phyloP scores from a whole-genome alignment of 2,113 vertebrate genomes.

The Tamias sibiricus region DNA sequence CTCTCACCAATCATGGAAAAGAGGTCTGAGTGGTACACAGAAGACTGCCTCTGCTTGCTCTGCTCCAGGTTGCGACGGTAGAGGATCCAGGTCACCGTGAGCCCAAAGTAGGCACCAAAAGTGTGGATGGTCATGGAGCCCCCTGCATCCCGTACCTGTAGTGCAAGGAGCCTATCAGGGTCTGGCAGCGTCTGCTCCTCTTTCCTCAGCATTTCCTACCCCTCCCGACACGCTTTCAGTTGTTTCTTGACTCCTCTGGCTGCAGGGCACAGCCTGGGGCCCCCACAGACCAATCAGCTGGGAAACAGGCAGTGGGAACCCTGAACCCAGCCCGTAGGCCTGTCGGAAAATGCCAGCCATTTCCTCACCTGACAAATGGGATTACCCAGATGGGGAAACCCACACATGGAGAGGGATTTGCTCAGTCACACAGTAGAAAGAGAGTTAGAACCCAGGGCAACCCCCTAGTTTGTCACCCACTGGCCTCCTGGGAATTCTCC shows the following conservation, averaged over 20 bases:
- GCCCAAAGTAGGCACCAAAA: constrained; percentile 97
- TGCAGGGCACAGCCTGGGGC: neutral
- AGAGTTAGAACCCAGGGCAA: neutral
- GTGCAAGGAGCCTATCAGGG: neutral
- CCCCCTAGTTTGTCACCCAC: neutral
- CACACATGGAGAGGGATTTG: neutral
- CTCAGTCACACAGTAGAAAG: neutral
- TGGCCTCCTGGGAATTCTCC: neutral
- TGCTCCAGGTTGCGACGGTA: constrained; percentile 92
- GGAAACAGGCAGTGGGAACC: neutral
- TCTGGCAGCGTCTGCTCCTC: neutral
- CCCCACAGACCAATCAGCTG: neutral
- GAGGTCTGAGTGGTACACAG: constrained; percentile 93
- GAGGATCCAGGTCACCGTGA: constrained; percentile 94
- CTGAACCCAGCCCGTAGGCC: neutral
- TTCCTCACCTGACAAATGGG: neutral
- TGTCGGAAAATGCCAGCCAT: neutral
- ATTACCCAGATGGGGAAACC: neutral
- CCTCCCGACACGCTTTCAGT: neutral
- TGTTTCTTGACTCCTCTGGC: neutral
- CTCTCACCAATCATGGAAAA: constrained; percentile 97
- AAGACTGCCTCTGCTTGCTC: constrained; percentile 90
- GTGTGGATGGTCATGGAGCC: constrained; percentile 98
- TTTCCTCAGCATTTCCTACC: neutral
- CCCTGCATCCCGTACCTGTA: constrained; percentile 94